These are phyloP conservation scores for Caranx ignobilis DNA, from an alignment of 2,113 vertebrate genomes.

Conservation along the genomic window DNA sequence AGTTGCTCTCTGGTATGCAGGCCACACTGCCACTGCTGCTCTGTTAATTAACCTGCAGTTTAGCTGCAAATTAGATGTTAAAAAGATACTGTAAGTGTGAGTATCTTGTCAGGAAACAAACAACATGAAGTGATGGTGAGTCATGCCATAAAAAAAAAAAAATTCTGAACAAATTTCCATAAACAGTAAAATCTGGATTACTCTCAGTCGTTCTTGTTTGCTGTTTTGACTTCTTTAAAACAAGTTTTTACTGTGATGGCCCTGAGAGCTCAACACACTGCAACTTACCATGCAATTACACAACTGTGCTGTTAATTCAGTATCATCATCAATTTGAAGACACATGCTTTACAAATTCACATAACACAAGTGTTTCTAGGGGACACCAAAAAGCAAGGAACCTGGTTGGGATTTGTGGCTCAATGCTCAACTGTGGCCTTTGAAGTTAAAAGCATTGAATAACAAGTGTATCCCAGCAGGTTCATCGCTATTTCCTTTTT, in stretches of 20 bases:
- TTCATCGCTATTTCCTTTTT: no score
- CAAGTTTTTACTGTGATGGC: neutral
- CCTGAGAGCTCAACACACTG: no score
- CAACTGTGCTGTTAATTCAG: no score
- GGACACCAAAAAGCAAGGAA: no score
- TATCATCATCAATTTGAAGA: no score
- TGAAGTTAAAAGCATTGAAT: no score
- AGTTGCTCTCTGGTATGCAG: conserved; percentile 10
- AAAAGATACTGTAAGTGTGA: conserved; percentile 24
- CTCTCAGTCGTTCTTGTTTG: neutral
- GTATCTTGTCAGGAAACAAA: neutral
- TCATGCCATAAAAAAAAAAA: neutral
- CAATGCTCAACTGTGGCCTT: no score
- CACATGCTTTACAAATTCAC: no score
- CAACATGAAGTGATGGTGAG: neutral
- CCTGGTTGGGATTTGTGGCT: no score
- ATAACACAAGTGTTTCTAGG: no score
- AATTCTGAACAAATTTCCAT: neutral
- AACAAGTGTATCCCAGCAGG: no score
- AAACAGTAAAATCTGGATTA: neutral
- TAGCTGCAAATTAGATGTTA: conserved; percentile 23
- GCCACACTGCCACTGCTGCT: neutral
- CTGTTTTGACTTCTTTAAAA: neutral
- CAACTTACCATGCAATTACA: no score
- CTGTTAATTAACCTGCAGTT: conserved; percentile 46